Conservation (phyloP, 23 tunicate species). For the Ciona savignyi region DNA sequence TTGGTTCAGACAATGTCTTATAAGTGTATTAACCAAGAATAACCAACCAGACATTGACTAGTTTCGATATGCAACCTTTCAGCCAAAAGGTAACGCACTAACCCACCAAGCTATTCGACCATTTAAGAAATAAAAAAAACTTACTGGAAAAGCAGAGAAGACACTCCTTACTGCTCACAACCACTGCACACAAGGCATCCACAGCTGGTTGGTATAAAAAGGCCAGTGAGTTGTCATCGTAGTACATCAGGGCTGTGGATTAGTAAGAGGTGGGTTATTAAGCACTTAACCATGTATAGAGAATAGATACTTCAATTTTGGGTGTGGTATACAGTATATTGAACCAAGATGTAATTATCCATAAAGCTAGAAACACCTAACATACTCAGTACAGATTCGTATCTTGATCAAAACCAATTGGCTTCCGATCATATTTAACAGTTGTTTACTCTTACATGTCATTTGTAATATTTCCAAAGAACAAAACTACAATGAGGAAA, state of each 20-base stretch:
- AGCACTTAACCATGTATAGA: too few species aligned
- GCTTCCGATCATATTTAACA: too few species aligned
- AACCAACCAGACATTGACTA: conserved; percentile 54
- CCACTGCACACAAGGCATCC: conserved; percentile 83
- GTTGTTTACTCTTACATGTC: too few species aligned
- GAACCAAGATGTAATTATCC: too few species aligned
- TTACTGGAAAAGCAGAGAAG: conserved; percentile 76
- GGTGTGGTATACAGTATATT: too few species aligned
- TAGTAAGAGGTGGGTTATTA: not conserved
- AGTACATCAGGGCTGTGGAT: conserved; percentile 54
- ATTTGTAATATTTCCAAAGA: too few species aligned
- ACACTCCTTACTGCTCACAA: conserved; percentile 55
- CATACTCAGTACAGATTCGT: too few species aligned
- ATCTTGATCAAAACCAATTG: too few species aligned
- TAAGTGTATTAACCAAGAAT: conserved; percentile 49
- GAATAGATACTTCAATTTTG: too few species aligned
- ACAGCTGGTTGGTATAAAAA: conserved; percentile 64
- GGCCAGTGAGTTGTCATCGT: conserved; percentile 75
- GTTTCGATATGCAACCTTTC: conserved; percentile 53
- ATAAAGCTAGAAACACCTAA: too few species aligned
- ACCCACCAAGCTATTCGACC: conserved; percentile 27
- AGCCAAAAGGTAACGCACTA: conserved; percentile 63
- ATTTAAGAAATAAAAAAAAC: too few species aligned
- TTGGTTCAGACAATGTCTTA: conserved; percentile 67
- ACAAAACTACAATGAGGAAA: too few species aligned